A percentile compares a stretch with the other conserved stretches of the same genome.
phyloP scores from a whole-genome alignment of 2,113 vertebrate genomes.

The Deroptyus accipitrinus region DNA sequence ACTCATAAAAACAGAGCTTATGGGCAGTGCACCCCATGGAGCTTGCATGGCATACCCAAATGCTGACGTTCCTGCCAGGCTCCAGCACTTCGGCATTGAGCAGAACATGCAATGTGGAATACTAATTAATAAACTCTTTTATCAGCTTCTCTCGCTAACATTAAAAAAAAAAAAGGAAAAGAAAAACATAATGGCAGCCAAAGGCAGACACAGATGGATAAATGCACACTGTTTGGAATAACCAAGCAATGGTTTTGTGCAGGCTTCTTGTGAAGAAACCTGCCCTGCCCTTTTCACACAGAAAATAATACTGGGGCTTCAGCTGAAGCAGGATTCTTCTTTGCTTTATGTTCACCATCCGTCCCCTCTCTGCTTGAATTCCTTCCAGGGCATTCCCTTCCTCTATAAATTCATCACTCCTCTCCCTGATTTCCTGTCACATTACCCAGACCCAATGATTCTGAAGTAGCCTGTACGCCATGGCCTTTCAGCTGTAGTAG shows the following conservation, averaged over 20 bases:
- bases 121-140: not conserved
- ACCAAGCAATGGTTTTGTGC: not conserved
- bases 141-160: not conserved
- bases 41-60: not conserved
- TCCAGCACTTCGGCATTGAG: not conserved
- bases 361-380: not conserved
- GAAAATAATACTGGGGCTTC: not conserved
- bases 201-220: not conserved
- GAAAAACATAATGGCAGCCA: not conserved
- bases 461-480: not conserved
- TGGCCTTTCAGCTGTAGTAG: not conserved
- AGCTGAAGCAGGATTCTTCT: not conserved
- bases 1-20: not conserved
- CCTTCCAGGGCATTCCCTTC: not conserved
- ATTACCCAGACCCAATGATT: not conserved
- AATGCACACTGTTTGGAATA: not conserved
- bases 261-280: not conserved
- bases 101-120: not conserved
- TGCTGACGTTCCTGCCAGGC: not conserved
- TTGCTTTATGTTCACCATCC: not conserved
- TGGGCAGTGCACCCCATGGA: rapidly evolving
- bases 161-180: not conserved
- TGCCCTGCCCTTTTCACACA: not conserved
- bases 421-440: not conserved
- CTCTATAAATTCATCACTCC: not conserved